phyloP scores from a whole-genome alignment of 2,888 invertebrate species.

The Amaurobius ferox region DNA sequence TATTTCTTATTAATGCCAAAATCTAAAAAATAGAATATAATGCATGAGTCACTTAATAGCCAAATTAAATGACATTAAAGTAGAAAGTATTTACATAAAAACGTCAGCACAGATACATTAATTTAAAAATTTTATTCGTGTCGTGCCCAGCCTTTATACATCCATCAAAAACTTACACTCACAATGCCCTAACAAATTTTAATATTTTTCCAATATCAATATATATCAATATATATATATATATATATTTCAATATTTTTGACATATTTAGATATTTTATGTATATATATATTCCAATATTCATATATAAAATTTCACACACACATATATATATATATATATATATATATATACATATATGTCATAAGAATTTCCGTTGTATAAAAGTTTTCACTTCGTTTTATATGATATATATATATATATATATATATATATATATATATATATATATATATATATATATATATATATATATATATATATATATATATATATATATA shows the following conservation, averaged over 20 bases:
- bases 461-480: neutral
- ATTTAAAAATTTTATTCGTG: too few relatives aligned
- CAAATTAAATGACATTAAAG: too few relatives aligned
- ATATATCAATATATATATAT: constrained; percentile 21
- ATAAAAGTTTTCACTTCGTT: neutral
- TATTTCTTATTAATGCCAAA: too few relatives aligned
- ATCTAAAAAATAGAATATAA: too few relatives aligned
- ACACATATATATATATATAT: neutral
- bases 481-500: too few relatives aligned
- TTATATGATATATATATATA: constrained; percentile 2
- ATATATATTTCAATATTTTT: constrained; percentile 13
- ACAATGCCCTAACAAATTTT: too few relatives aligned
- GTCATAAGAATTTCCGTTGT: neutral
- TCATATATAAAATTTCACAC: neutral
- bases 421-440: constrained; percentile 16
- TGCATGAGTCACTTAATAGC: too few relatives aligned
- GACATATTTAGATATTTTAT: constrained; percentile 8
- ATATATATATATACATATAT: neutral
- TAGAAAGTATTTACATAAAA: too few relatives aligned
- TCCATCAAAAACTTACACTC: too few relatives aligned
- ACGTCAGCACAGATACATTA: too few relatives aligned
- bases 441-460: constrained; percentile 2
- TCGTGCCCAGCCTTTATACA: too few relatives aligned
- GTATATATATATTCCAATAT: constrained; percentile 15
- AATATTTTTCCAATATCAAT: too few relatives aligned